Evolutionary conservation across 2,888 invertebrate species (phyloP).

Genomic region (Neoaliturus tenellus): DNA sequence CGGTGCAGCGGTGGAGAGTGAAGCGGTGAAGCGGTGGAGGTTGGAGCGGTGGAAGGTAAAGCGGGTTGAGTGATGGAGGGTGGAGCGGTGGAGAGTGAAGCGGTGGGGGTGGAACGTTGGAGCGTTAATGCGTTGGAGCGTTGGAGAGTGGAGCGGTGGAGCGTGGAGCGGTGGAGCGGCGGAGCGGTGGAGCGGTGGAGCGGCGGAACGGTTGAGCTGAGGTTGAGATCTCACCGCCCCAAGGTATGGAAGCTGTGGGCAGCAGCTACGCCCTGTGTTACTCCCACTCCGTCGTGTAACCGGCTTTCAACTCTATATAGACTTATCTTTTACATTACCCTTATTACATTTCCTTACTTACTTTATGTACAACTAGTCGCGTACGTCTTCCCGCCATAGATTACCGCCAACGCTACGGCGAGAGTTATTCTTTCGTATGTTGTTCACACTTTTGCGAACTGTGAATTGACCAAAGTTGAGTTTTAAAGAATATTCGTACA

Average conservation of each 20-base stretch:
- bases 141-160: no score
- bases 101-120: not conserved
- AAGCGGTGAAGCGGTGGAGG: no score
- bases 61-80: no score
- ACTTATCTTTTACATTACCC: constrained; percentile 44
- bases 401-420: constrained; percentile 8
- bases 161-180: not conserved
- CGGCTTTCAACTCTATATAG: constrained; percentile 40
- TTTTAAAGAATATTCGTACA: no score
- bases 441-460: not conserved
- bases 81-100: not conserved
- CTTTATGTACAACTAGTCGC: constrained; percentile 24
- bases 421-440: not conserved
- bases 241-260: constrained; percentile 30
- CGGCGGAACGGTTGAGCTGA: not conserved
- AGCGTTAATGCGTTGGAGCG: no score
- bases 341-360: constrained; percentile 30
- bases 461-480: not conserved
- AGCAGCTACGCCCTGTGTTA: constrained; percentile 26
- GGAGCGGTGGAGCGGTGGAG: not conserved
- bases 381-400: not conserved
- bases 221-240: not conserved
- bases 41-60: no score
- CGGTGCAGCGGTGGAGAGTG: no score
- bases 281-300: constrained; percentile 27